phyloP scores from a whole-genome alignment of 2,797 vertebrate species.

The Dermochelys coriacea region DNA sequence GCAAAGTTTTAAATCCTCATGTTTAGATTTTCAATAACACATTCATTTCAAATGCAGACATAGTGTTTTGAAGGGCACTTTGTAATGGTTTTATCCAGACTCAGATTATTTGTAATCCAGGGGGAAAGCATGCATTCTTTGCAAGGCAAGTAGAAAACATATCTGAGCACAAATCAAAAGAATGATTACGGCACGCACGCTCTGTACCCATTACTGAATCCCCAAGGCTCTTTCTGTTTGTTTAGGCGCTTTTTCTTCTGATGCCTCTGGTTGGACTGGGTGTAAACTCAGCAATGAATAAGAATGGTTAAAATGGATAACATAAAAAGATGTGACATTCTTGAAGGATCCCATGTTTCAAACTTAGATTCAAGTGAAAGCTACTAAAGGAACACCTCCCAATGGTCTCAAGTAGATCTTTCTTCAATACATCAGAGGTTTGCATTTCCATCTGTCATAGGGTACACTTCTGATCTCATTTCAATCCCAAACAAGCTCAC shows the following conservation, averaged over 20 bases:
- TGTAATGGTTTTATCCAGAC: conserved; percentile 74
- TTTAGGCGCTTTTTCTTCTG: conserved; percentile 75
- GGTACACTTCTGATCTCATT: conserved; percentile 34
- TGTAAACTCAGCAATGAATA: conserved; percentile 66
- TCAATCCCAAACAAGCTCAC: conserved; percentile 41
- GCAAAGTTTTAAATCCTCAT: not conserved
- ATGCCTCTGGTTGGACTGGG: conserved; percentile 50
- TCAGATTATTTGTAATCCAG: conserved; percentile 75
- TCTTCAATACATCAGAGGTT: conserved; percentile 33
- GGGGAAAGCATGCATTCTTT: conserved; percentile 69
- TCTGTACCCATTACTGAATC: conserved; percentile 69
- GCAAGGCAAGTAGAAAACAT: conserved; percentile 73
- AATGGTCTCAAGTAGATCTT: conserved; percentile 35
- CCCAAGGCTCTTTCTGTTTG: conserved; percentile 76
- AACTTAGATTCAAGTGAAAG: conserved; percentile 49
- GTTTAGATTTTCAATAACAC: conserved; percentile 56
- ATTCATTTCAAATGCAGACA: conserved; percentile 49
- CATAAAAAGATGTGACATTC: conserved; percentile 52
- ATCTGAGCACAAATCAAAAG: conserved; percentile 79
- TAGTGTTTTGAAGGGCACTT: conserved; percentile 68
- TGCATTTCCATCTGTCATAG: conserved; percentile 1
- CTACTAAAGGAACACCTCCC: conserved; percentile 29
- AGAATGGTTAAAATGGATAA: conserved; percentile 54
- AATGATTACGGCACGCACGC: conserved; percentile 38
- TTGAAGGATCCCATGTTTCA: conserved; percentile 45